Evolutionary conservation across 2,888 invertebrate species (phyloP), one percentile per base, ranked within the genome.

Genomic region (Agrochola lychnidis): DNA sequence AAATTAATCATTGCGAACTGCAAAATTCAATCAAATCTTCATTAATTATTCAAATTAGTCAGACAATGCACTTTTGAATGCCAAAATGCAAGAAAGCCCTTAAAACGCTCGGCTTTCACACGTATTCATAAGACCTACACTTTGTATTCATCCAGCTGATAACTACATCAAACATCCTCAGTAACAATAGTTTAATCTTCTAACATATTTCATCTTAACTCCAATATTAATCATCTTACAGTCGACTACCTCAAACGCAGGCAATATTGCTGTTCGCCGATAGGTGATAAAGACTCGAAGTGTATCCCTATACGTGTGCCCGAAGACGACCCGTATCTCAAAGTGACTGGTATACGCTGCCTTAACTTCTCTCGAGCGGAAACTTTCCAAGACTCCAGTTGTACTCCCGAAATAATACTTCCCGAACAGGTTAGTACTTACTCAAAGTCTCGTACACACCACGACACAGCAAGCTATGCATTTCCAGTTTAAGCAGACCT

Each of bases 361-460:
- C 91, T 95, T 56, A 95, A 95, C 92, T 94, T 94, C 91, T 92
- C 94, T 56, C 89, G 93, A 70, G 94, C 94, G n/a, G 92, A 94
- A 92, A 95, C 94, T 89, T 96, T 95, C 90, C 93, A 94, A 91
- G 94, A 95, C 81, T 87, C 87, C 70, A 92, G 93, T 78, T 95
- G 95, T 90, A 88, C 91, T 82, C 84, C 91, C 72, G 91, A 92
- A 87, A 91, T 88, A 81, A 90, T 89, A 87, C 87, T 90, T 40
- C 92, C 92, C 61, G 94, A 94, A 89, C 95, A 94, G 92, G 94
- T 95, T 81, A 89, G 89, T 81, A 83, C 82, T 63, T 80, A 78
- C 57, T 78, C 76, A 19, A 74, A 78, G 51, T 45, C 53, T 75
- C 22, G 51, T 64, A 57, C 81, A 57, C 25, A 73, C 61, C 25